phyloP scores from a whole-genome alignment of 1,140 invertebrate species.

The Bombus vancouverensis region DNA sequence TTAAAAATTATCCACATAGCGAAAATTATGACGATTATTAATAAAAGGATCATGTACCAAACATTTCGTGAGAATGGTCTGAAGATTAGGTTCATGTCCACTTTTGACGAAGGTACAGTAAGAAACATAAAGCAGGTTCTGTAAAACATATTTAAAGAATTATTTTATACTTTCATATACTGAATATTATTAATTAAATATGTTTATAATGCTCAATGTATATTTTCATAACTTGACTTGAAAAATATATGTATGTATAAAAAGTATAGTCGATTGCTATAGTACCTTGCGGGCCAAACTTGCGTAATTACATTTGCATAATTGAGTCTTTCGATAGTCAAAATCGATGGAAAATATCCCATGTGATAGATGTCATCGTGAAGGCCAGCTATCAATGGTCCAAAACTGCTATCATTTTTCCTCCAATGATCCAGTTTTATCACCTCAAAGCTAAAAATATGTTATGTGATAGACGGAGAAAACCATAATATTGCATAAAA shows the following conservation, averaged over 20 bases:
- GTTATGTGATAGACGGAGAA: not conserved
- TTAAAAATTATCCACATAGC: conserved; percentile 45
- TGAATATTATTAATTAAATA: not conserved
- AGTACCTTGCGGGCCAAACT: conserved; percentile 54
- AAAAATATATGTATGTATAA: not conserved
- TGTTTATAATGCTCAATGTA: not conserved
- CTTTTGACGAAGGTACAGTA: conserved; percentile 41
- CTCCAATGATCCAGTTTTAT: conserved; percentile 37
- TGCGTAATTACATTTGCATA: conserved; percentile 25
- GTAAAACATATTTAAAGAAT: conserved; percentile 17
- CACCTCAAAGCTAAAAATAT: conserved; percentile 34
- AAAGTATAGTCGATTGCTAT: no score
- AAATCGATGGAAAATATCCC: conserved; percentile 43
- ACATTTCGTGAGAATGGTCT: conserved; percentile 53
- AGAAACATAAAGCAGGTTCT: conserved; percentile 71
- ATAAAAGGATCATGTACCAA: conserved; percentile 53
- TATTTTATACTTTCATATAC: not conserved
- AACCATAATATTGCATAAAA: not conserved
- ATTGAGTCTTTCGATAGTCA: conserved; percentile 42
- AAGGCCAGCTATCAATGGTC: conserved; percentile 36
- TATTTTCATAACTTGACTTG: not conserved
- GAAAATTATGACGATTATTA: conserved; percentile 20
- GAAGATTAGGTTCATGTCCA: conserved; percentile 52
- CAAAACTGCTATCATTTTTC: conserved; percentile 15
- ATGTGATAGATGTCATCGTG: conserved; percentile 25